Conservation (phyloP, 1,140 invertebrate genomes). For the Vollenhovia emeryi region DNA sequence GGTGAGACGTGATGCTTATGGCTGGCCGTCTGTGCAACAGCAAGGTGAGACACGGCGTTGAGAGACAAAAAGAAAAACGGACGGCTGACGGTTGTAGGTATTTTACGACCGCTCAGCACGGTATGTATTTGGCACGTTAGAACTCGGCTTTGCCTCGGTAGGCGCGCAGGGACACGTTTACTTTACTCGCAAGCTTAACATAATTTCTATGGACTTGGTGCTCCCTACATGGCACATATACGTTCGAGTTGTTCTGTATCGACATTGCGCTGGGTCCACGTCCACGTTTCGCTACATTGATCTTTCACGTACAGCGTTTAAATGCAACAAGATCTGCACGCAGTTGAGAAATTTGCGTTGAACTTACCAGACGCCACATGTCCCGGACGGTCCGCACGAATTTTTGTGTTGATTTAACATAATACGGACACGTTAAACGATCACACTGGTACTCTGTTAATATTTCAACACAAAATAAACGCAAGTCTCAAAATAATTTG, state of each 20-base stretch:
- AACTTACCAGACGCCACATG: too few species aligned
- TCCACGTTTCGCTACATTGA: neutral
- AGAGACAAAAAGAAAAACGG: slow-evolving; percentile 81
- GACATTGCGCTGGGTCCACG: neutral
- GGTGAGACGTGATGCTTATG: slow-evolving; percentile 66
- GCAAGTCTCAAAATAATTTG: too few species aligned
- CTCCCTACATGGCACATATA: neutral
- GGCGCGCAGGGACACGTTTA: slow-evolving; percentile 1
- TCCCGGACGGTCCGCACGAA: too few species aligned
- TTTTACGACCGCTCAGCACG: slow-evolving; percentile 78
- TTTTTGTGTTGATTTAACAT: too few species aligned
- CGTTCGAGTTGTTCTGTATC: neutral
- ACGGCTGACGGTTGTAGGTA: slow-evolving; percentile 78
- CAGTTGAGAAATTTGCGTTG: too few species aligned
- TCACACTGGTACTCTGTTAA: too few species aligned
- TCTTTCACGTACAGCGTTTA: neutral
- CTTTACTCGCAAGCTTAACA: slow-evolving; percentile 8
- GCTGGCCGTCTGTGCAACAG: slow-evolving; percentile 77
- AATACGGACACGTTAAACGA: too few species aligned
- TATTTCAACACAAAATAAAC: too few species aligned
- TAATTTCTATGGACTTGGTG: neutral
- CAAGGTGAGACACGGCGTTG: slow-evolving; percentile 85
- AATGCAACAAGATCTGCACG: neutral
- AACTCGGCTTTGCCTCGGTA: slow-evolving; percentile 46
- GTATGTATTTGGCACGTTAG: slow-evolving; percentile 82